Percentiles rank a stretch among this genome's conserved stretches.
phyloP scores from a whole-genome alignment of 2,888 invertebrate species.

The Drosophila gaucha region DNA sequence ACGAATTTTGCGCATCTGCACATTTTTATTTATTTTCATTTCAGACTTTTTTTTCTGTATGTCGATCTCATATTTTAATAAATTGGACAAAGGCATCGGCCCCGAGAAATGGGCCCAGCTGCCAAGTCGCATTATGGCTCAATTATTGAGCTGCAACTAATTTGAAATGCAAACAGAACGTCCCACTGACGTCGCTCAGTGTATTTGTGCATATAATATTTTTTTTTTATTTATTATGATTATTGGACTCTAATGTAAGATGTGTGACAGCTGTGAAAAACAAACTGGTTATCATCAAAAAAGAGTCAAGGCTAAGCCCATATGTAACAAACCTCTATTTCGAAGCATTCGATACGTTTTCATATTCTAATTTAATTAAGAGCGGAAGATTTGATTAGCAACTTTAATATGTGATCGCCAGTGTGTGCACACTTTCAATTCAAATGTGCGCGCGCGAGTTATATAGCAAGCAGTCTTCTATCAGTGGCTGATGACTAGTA shows the following conservation, averaged over 20 bases:
- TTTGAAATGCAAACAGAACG: slow-evolving; percentile 49
- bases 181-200: slow-evolving; percentile 24
- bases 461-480: slow-evolving; percentile 15
- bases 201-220: slow-evolving; percentile 11
- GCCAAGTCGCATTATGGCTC: slow-evolving; percentile 67
- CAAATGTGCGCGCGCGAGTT: neutral
- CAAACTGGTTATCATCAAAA: slow-evolving; percentile 31
- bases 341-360: neutral
- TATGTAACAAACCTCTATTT: neutral
- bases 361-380: slow-evolving; percentile 30
- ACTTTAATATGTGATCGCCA: neutral
- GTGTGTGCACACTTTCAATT: slow-evolving; percentile 11
- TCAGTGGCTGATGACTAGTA: neutral
- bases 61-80: slow-evolving; percentile 48
- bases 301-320: slow-evolving; percentile 28
- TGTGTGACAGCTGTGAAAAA: slow-evolving; percentile 48
- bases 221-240: slow-evolving; percentile 15
- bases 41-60: slow-evolving; percentile 11
- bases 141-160: slow-evolving; percentile 76
- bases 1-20: slow-evolving; percentile 51
- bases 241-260: slow-evolving; percentile 43
- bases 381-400: slow-evolving; percentile 32
- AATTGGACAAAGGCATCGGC: slow-evolving; percentile 55
- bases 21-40: slow-evolving; percentile 15
- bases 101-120: slow-evolving; percentile 24